Evolutionary conservation across 2,888 invertebrate species (phyloP).

Genomic region (Ichneumoninae sp.): DNA sequence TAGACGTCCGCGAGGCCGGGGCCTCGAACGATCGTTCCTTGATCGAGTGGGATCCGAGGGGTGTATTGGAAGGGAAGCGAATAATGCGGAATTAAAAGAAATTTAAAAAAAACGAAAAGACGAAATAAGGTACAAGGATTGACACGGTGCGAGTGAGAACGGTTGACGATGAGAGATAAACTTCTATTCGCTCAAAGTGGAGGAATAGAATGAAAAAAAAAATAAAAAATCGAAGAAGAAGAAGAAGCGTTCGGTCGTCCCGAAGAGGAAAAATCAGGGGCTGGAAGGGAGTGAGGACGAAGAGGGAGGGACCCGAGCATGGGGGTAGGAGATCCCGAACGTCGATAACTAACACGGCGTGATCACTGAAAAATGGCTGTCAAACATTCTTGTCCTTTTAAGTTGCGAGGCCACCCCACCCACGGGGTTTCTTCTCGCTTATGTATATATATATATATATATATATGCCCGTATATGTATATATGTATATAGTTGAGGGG

Average conservation of each 20-base stretch:
- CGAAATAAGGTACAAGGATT: constrained; percentile 41
- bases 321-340: constrained; percentile 67
- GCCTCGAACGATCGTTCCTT: constrained; percentile 50
- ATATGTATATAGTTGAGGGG: not conserved
- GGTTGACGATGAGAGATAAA: constrained; percentile 51
- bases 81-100: constrained; percentile 58
- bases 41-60: constrained; percentile 40
- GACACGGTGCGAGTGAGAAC: constrained; percentile 51
- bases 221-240: constrained; percentile 2
- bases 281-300: constrained; percentile 37
- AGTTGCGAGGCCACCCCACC: constrained; percentile 79
- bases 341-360: constrained; percentile 82
- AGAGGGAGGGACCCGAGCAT: constrained; percentile 38
- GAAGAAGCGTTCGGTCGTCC: constrained; percentile 49
- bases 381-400: constrained; percentile 83
- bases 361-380: constrained; percentile 84
- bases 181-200: constrained; percentile 38
- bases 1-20: constrained; percentile 65
- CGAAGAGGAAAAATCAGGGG: constrained; percentile 43
- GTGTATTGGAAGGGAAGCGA: constrained; percentile 11
- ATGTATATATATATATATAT: not conserved
- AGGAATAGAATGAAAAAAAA: constrained; percentile 40
- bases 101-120: constrained; percentile 22
- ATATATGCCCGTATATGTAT: not conserved
- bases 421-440: constrained; percentile 63